Percentiles rank a stretch among this genome's conserved stretches.
These are phyloP conservation scores for Clarias platycephalus DNA, from an alignment of 2,797 vertebrate genomes.

Conservation along the genomic window DNA sequence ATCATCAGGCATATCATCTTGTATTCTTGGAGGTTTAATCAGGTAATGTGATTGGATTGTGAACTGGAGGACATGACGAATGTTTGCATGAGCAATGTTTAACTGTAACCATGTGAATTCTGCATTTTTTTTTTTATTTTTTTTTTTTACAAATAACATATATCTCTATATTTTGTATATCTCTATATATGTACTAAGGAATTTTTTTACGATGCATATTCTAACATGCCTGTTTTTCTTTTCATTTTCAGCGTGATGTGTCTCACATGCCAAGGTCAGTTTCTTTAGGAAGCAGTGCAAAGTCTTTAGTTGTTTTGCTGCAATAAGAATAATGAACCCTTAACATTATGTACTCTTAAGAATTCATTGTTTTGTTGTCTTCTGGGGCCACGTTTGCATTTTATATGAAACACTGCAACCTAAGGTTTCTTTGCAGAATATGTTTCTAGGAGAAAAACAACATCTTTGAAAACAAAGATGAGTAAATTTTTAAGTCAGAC, in stretches of 20 bases:
- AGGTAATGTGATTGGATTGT: slow-evolving; percentile 27
- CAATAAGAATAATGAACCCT: not conserved
- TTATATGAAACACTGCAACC: not conserved
- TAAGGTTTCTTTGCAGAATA: not conserved
- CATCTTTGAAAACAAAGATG: not conserved
- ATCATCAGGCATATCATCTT: no score
- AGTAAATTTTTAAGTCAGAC: not conserved
- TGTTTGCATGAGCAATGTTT: not conserved
- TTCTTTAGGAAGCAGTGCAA: not conserved
- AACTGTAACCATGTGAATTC: not conserved
- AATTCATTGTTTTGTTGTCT: not conserved
- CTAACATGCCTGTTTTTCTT: not conserved
- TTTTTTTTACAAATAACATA: not conserved
- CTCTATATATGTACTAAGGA: not conserved
- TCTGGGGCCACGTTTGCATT: not conserved
- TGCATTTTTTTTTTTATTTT: not conserved
- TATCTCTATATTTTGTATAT: not conserved
- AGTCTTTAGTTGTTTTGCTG: not conserved
- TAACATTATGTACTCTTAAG: not conserved
- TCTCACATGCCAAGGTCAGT: slow-evolving; percentile 82
- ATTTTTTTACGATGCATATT: not conserved
- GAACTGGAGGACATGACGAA: not conserved
- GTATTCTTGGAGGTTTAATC: slow-evolving; percentile 13
- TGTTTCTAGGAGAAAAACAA: not conserved
- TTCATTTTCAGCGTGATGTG: slow-evolving; percentile 70